phyloP scores from a whole-genome alignment of 2,888 invertebrate species.

The Eristalinus sepulchralis region DNA sequence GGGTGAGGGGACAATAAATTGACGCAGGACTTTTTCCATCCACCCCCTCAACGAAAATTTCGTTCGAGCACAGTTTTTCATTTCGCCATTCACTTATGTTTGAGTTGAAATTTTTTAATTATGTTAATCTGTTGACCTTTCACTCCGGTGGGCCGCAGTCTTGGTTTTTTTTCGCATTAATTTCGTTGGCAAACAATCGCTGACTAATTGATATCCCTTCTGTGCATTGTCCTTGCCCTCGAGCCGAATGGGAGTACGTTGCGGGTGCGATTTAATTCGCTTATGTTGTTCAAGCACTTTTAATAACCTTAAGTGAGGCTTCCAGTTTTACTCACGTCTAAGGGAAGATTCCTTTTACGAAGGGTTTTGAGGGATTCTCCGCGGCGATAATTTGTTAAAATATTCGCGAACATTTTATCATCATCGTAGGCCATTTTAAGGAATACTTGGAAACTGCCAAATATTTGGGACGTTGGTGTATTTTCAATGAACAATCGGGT shows the following conservation, averaged over 20 bases:
- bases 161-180: slow-evolving; percentile 39
- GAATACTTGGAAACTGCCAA: too few relatives aligned
- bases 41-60: slow-evolving; percentile 23
- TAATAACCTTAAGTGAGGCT: too few relatives aligned
- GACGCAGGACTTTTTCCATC: not conserved
- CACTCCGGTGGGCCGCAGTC: slow-evolving; percentile 11
- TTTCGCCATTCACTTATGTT: slow-evolving; percentile 14
- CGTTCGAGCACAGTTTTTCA: slow-evolving; percentile 2
- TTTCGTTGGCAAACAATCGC: slow-evolving; percentile 45
- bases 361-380: too few relatives aligned
- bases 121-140: slow-evolving; percentile 63
- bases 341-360: too few relatives aligned
- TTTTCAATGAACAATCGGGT: too few relatives aligned
- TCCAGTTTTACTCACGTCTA: too few relatives aligned
- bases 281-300: too few relatives aligned
- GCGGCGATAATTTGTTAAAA: too few relatives aligned
- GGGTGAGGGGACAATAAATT: not conserved
- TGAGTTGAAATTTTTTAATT: slow-evolving; percentile 60
- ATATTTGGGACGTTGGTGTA: too few relatives aligned
- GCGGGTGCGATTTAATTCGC: too few relatives aligned
- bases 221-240: slow-evolving; percentile 6
- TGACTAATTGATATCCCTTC: slow-evolving; percentile 31
- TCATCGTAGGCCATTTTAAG: too few relatives aligned
- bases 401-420: too few relatives aligned
- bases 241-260: not conserved